These are phyloP conservation scores for Brachionus plicatilis DNA, from an alignment of 1,140 invertebrate species.

Conservation along the genomic window DNA sequence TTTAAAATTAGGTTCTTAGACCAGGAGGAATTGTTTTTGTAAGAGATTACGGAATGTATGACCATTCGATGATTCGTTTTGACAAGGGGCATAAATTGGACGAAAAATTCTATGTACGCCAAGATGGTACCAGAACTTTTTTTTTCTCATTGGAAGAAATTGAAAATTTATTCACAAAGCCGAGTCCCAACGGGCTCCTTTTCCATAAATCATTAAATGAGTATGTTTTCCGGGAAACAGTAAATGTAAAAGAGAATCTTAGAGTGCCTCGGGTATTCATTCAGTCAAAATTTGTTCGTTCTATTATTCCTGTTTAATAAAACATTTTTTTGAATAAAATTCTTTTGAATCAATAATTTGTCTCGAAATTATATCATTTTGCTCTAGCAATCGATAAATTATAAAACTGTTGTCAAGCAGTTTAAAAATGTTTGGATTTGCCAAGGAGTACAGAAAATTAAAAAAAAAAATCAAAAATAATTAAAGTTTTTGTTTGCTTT, in stretches of 20 bases:
- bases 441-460: too few species aligned
- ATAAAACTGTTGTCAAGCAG: neutral
- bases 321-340: neutral
- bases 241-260: constrained; percentile 39
- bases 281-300: constrained; percentile 37
- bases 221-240: constrained; percentile 37
- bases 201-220: constrained; percentile 1
- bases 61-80: constrained; percentile 62
- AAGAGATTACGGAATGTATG: constrained; percentile 55
- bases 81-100: constrained; percentile 71
- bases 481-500: too few species aligned
- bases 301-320: neutral
- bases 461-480: too few species aligned
- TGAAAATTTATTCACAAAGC: neutral
- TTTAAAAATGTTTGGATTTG: neutral
- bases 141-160: constrained; percentile 47
- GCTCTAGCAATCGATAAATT: neutral
- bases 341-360: neutral
- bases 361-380: neutral
- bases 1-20: constrained; percentile 53
- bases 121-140: constrained; percentile 55
- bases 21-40: constrained; percentile 51
- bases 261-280: constrained; percentile 37
- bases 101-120: constrained; percentile 55
- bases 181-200: neutral